phyloP scores from a whole-genome alignment of 2,113 vertebrate species.

The Perccottus glenii region DNA sequence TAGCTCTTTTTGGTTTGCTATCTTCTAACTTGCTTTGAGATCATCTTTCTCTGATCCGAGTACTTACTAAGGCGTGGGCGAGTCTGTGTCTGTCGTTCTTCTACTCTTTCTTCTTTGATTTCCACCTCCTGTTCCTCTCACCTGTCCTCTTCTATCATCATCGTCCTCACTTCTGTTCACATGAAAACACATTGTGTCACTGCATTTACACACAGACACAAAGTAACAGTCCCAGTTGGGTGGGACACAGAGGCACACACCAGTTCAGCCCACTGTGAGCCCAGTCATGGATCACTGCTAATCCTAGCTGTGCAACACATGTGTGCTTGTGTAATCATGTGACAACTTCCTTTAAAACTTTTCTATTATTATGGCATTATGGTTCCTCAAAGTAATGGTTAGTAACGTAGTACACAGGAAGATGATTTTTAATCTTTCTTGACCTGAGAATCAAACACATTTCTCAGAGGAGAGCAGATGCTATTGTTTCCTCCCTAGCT shows the following conservation, averaged over 20 bases:
- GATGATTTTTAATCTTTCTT: too few species aligned
- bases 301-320: constrained; percentile 49
- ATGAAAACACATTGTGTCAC: constrained; percentile 3
- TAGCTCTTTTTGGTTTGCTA: constrained; percentile 32
- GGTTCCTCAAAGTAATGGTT: too few species aligned
- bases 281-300: constrained; percentile 54
- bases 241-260: constrained; percentile 52
- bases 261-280: constrained; percentile 51
- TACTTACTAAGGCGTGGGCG: constrained; percentile 54
- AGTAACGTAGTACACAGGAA: too few species aligned
- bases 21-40: constrained; percentile 56
- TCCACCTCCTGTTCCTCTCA: constrained; percentile 5
- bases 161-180: constrained; percentile 7
- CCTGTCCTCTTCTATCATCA: constrained; percentile 22
- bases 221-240: constrained; percentile 35
- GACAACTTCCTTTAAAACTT: constrained; percentile 25
- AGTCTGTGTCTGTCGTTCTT: constrained; percentile 24
- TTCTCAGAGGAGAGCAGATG: too few species aligned
- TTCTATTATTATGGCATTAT: not conserved
- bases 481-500: too few species aligned
- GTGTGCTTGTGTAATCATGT: constrained; percentile 25
- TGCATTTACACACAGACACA: constrained; percentile 19
- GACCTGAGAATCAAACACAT: too few species aligned
- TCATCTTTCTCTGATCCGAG: constrained; percentile 64
- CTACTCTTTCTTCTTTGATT: constrained; percentile 48